A percentile compares a stretch with the other conserved stretches of the same genome.
Evolutionary conservation across 2,797 vertebrate genomes (phyloP).

Genomic region (Gadopsis bispinosus): DNA sequence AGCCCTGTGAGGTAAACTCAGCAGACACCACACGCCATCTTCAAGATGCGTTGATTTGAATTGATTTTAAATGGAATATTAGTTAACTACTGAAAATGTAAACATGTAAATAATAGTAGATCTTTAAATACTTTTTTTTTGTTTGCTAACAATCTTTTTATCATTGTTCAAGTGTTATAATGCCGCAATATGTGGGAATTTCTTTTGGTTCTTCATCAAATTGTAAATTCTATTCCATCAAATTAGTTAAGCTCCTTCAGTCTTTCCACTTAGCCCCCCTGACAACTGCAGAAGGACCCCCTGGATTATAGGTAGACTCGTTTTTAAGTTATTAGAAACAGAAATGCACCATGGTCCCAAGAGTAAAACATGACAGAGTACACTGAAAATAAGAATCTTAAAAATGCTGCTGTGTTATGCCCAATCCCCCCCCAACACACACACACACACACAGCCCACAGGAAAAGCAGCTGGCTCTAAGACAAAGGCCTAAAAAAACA

Average conservation of each 20-base stretch:
- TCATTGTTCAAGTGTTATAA: background rate
- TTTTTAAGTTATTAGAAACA: background rate
- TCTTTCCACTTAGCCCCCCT: background rate
- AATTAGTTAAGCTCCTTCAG: background rate
- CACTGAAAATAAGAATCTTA: constrained; percentile 33
- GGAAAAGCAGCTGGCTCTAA: constrained; percentile 47
- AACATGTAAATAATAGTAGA: background rate
- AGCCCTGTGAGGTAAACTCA: background rate
- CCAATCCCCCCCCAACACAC: constrained; percentile 5
- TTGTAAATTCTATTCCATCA: background rate
- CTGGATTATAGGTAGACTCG: background rate
- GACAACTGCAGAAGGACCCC: background rate
- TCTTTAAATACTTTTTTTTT: background rate
- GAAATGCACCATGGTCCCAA: constrained; percentile 3
- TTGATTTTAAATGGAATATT: background rate
- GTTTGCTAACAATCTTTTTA: background rate
- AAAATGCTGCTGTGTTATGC: constrained; percentile 32
- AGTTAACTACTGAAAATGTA: background rate
- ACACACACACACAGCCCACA: constrained; percentile 17
- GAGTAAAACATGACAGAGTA: constrained; percentile 7
- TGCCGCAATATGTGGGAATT: background rate
- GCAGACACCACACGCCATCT: background rate
- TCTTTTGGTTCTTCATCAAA: constrained; percentile 5
- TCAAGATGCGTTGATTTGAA: background rate
- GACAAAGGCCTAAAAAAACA: constrained; percentile 68